These are phyloP conservation scores for Chrysina gloriosa DNA, from an alignment of 2,888 invertebrate species.

Conservation along the genomic window DNA sequence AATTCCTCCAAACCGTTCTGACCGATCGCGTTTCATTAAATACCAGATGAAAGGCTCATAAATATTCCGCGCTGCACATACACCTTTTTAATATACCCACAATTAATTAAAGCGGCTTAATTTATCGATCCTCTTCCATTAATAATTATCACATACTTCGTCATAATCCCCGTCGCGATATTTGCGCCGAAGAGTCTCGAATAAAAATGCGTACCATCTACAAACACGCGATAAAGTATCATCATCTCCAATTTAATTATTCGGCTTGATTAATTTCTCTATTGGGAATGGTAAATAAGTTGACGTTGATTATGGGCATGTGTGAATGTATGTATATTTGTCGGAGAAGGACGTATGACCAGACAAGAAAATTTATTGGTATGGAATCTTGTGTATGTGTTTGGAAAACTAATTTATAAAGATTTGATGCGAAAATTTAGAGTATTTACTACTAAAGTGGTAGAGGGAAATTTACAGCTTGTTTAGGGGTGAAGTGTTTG, in stretches of 20 bases:
- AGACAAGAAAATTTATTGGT: neutral
- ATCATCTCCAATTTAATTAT: slow-evolving; percentile 32
- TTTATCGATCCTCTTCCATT: slow-evolving; percentile 5
- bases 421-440: too few species aligned
- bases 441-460: too few species aligned
- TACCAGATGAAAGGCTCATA: neutral
- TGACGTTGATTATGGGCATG: slow-evolving; percentile 18
- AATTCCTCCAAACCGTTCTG: neutral
- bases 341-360: neutral
- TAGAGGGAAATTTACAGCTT: too few species aligned
- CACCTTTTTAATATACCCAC: neutral
- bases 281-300: slow-evolving; percentile 22
- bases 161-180: slow-evolving; percentile 2
- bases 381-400: too few species aligned
- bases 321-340: neutral
- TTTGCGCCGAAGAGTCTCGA: neutral
- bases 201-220: slow-evolving; percentile 8
- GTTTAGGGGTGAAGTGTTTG: too few species aligned
- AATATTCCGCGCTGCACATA: slow-evolving; percentile 1
- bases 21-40: slow-evolving; percentile 16
- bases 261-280: slow-evolving; percentile 29
- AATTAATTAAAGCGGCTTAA: slow-evolving; percentile 11
- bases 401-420: too few species aligned
- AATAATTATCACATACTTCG: slow-evolving; percentile 3
- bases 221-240: slow-evolving; percentile 18